Evolutionary conservation across 2,113 vertebrate species (phyloP), one percentile per base, ranked within the genome.

Genomic region (Thymallus thymallus): DNA sequence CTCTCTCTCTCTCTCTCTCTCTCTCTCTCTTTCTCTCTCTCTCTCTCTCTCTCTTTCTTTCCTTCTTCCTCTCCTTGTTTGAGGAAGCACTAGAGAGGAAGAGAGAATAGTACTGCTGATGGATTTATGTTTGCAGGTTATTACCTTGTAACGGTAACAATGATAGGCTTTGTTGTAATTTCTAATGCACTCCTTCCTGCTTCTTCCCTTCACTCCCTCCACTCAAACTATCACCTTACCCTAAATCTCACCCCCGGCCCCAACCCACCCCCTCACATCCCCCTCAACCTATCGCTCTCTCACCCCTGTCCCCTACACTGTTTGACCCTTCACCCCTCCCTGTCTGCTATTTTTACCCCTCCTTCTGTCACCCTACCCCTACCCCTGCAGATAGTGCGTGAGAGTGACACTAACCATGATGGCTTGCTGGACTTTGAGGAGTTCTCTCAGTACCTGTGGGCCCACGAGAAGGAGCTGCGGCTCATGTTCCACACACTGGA

Each of bases 401-500:
- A 86, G 0, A 92, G 91, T 0, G 94, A 94, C 76, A 85, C 86
- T 30, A 93, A 94, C 74, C 82, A 88, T 0, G 94, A 95, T 13
- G 95, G 92, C 0, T 88, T 94, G 14, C 87, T 97, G 72, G 92
- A 95, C 87, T 93, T 96, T 14, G 91, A 95, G 51, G 96, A 97
- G 84, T 97, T 97, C 77, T 86, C 80, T 0, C 82, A 84, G 26
- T 97, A 94, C 80, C 91, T 97, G 58, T 90, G 88, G n/a, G 81
- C 90, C 5, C 92, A 95, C 0, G 96, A 97, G 79, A 94, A 92
- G 70, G 88, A 93, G 30, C 92, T 97, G 23, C 91, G 91, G 60
- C 86, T 96, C 77, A 94, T 96, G 91, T 97, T 97, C 83, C 90
- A 85, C 55, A 95, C 88, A 63, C 84, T 97, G 65, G 96, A 97